Conservation (phyloP, 2,797 vertebrate genomes). For the Microcaecilia unicolor region DNA sequence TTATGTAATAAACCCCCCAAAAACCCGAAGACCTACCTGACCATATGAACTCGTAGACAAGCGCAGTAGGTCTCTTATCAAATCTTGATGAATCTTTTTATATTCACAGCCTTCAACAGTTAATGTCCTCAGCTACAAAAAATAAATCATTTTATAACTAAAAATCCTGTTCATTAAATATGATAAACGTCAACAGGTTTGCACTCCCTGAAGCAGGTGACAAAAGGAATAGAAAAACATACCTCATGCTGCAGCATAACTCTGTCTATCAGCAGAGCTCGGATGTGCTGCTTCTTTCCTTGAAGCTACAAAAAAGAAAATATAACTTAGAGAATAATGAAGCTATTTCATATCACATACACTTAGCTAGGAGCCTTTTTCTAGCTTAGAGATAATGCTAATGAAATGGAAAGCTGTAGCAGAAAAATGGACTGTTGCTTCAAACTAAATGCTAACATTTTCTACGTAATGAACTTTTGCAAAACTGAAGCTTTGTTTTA, state of each 20-base stretch:
- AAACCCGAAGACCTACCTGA: constrained; percentile 72
- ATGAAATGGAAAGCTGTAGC: too few species aligned
- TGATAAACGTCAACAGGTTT: not conserved
- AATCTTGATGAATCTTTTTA: constrained; percentile 78
- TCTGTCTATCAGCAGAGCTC: constrained; percentile 88
- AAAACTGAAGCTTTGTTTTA: too few species aligned
- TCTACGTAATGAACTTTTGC: too few species aligned
- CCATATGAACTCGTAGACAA: constrained; percentile 94
- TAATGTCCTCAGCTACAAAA: constrained; percentile 75
- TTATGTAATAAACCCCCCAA: too few species aligned
- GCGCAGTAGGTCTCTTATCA: constrained; percentile 84
- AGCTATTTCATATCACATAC: too few species aligned
- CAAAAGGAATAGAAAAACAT: too few species aligned
- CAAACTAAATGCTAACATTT: too few species aligned
- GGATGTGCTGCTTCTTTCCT: constrained; percentile 90
- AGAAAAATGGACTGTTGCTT: too few species aligned
- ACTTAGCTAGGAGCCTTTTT: too few species aligned
- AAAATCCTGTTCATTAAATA: not conserved
- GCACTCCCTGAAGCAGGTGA: not conserved
- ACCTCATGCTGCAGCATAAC: constrained; percentile 98
- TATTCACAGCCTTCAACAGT: constrained; percentile 91
- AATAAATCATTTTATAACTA: not conserved
- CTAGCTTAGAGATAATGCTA: too few species aligned
- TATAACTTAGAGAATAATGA: too few species aligned
- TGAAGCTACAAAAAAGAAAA: constrained; percentile 68